phyloP scores from a whole-genome alignment of 2,113 vertebrate species.

The Etia nguti region DNA sequence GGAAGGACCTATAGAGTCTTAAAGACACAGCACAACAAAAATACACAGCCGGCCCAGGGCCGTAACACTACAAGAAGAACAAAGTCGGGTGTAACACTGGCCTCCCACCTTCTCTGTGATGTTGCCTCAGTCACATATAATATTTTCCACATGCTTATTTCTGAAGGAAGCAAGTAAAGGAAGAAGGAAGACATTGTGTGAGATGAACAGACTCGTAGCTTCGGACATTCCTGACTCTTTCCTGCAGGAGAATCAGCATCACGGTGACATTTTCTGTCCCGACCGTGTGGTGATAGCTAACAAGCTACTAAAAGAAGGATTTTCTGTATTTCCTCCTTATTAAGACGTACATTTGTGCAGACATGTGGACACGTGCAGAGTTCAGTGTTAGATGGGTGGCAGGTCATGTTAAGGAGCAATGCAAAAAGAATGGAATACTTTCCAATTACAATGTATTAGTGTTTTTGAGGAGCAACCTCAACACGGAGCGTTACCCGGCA shows the following conservation, averaged over 20 bases:
- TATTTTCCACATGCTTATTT: background rate
- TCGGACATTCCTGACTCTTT: background rate
- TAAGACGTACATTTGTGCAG: background rate
- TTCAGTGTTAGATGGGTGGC: background rate
- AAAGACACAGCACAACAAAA: too few relatives aligned
- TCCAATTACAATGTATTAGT: background rate
- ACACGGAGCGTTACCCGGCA: rapidly evolving
- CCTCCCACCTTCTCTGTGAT: background rate
- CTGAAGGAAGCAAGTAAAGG: background rate
- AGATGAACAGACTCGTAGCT: background rate
- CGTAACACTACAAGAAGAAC: background rate
- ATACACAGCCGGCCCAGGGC: too few relatives aligned
- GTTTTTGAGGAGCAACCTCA: background rate
- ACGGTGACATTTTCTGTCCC: background rate
- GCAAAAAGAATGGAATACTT: background rate
- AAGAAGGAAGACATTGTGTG: background rate
- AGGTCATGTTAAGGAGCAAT: background rate
- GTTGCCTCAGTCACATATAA: background rate
- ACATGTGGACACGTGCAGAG: background rate
- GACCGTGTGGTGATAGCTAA: background rate
- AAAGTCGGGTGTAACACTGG: rapidly evolving
- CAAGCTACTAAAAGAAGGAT: background rate
- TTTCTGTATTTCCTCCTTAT: background rate
- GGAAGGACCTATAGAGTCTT: too few relatives aligned
- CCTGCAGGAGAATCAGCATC: background rate